A percentile compares a stretch with the other conserved stretches of the same genome.
Evolutionary conservation across 2,797 vertebrate species (phyloP).

Genomic region (Falco rusticolus): DNA sequence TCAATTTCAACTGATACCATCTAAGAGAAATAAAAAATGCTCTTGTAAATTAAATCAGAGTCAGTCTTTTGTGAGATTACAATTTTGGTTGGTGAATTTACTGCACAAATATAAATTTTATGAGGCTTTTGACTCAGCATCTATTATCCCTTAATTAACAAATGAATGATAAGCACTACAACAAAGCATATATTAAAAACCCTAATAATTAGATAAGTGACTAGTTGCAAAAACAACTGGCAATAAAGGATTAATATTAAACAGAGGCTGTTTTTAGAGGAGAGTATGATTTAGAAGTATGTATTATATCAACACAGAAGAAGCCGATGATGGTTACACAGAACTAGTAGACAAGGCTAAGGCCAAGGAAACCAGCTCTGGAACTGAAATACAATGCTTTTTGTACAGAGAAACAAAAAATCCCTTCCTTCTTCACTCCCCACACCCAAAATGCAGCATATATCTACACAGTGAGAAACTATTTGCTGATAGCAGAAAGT

Average conservation of each 20-base stretch:
- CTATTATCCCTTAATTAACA: not conserved
- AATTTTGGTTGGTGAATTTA: not conserved
- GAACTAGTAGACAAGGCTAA: not conserved
- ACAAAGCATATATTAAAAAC: not conserved
- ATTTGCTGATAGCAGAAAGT: not conserved
- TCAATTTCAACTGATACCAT: not conserved
- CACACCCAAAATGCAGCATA: not conserved
- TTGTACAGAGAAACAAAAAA: not conserved
- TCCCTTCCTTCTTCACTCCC: not conserved
- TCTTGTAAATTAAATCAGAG: not conserved
- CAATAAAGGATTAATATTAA: not conserved
- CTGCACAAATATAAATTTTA: not conserved
- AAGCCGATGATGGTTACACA: rapidly evolving
- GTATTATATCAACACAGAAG: not conserved
- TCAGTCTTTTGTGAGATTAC: not conserved
- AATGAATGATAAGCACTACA: not conserved
- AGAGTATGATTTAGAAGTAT: not conserved
- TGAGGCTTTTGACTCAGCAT: not conserved
- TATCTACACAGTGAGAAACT: not conserved
- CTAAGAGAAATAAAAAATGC: not conserved
- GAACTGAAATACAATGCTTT: not conserved
- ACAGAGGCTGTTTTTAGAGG: not conserved
- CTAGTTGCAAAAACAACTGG: not conserved
- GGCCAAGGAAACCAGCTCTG: not conserved
- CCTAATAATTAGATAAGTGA: not conserved